Base-by-base conservation (phyloP, 23 tunicate genomes). In the Phallusia fumigata region DNA sequence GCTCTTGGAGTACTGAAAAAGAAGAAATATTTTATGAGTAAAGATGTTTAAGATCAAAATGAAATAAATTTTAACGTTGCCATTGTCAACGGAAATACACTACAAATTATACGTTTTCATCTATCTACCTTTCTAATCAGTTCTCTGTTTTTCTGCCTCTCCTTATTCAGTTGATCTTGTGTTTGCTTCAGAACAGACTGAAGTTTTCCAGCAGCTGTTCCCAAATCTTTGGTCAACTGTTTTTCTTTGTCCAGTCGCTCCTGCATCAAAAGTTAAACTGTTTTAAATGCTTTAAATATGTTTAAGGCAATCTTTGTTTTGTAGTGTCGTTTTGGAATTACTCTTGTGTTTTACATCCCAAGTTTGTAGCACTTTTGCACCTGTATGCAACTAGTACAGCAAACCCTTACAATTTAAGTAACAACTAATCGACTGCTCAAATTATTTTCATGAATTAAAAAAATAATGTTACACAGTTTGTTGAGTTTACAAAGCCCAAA, bases 211-310 rank as follows among this genome's bases (percentile, higher is more conserved):
- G 98, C 98, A 74, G 98, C 98, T 5, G 78, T 81, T 36, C 93
- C 93, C 78, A 93, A 53, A 76, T 82, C 88, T 53, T 93, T 93
- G 0, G 90, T 88, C 81, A 93, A 80, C 0, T 32, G 76, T 72
- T 93, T 93, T 69, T 93, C 98, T 44, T 88, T 85, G 64, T 93
- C 98, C 69, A 93, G 79, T 30, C 98, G 80, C 58, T 88, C 98
- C 98, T 93, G 84, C 21, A 51, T 51, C 18, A 51, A 51, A 15
- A 51, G 18, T 13, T 18, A 51, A 51, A 51, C 58, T 13, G 58
- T 51, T 13, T 51, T 51, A 13, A 51, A 51, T 51, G 18, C 18
- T 51, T 18, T 51, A 18, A n/a, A n/a, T n/a, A n/a, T n/a, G n/a
- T n/a, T n/a, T n/a, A n/a, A n/a, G n/a, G n/a, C n/a, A n/a, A n/a